These are phyloP conservation scores for Charina bottae DNA, from an alignment of 2,113 vertebrate genomes.

Conservation along the genomic window DNA sequence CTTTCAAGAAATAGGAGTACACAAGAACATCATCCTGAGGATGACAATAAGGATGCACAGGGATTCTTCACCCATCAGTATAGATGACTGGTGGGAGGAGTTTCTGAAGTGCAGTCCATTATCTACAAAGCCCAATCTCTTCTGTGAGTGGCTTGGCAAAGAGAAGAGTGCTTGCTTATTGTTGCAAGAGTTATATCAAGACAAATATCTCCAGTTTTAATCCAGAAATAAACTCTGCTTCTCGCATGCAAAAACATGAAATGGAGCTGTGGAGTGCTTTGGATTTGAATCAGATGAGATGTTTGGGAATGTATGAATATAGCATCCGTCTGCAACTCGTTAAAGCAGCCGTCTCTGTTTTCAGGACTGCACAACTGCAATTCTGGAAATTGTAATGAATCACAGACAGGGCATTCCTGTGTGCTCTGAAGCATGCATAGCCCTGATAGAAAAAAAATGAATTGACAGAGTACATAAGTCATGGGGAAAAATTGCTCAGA, in stretches of 20 bases:
- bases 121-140: background rate
- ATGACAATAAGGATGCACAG: background rate
- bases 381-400: background rate
- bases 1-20: background rate
- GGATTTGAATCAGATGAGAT: background rate
- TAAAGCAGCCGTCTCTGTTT: background rate
- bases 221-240: background rate
- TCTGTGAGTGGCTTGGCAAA: background rate
- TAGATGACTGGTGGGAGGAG: background rate
- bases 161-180: background rate
- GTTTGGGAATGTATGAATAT: background rate
- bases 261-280: background rate
- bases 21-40: background rate
- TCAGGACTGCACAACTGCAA: background rate
- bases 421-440: background rate
- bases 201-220: slow-evolving; percentile 1
- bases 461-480: background rate
- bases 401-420: background rate
- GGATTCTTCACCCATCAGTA: background rate
- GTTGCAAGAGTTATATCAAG: background rate
- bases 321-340: background rate
- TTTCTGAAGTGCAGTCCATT: background rate
- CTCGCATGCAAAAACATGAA: background rate
- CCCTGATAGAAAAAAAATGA: background rate
- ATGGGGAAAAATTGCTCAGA: background rate